Evolutionary conservation across 2,797 vertebrate genomes (phyloP).

Genomic region (Microctenopoma stevenorrisi): DNA sequence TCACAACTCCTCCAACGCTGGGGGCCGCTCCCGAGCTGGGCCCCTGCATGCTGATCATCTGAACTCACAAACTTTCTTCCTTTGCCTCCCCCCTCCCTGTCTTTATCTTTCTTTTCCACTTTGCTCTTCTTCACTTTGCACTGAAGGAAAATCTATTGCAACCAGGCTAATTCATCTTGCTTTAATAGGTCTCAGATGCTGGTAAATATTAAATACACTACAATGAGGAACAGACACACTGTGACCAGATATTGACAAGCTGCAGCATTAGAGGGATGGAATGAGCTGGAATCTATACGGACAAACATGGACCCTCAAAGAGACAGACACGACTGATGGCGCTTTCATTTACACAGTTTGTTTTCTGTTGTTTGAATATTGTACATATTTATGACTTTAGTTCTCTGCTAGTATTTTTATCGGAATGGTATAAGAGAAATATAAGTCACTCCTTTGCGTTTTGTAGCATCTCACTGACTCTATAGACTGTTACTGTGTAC

Average conservation of each 20-base stretch:
- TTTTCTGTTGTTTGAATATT: constrained; percentile 35
- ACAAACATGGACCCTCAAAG: constrained; percentile 65
- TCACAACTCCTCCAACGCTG: constrained; percentile 75
- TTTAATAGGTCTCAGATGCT: constrained; percentile 69
- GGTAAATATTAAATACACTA: constrained; percentile 74
- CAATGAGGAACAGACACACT: constrained; percentile 50
- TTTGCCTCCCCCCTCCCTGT: constrained; percentile 25
- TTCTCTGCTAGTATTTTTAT: constrained; percentile 9
- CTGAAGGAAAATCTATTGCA: constrained; percentile 77
- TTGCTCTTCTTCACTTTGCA: constrained; percentile 49
- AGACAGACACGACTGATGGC: constrained; percentile 59
- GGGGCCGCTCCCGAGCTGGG: constrained; percentile 79
- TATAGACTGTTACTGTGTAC: constrained; percentile 33
- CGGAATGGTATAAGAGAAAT: neutral
- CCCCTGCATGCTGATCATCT: constrained; percentile 53
- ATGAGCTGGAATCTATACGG: constrained; percentile 77
- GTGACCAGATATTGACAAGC: constrained; percentile 71
- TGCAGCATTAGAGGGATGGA: constrained; percentile 73
- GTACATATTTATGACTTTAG: neutral
- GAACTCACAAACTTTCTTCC: constrained; percentile 64
- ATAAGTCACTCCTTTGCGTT: neutral
- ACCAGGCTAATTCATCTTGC: constrained; percentile 68
- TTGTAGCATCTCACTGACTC: constrained; percentile 20
- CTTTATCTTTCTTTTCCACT: constrained; percentile 53
- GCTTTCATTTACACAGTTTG: constrained; percentile 53